Percentiles rank a stretch among this genome's conserved stretches.
Conservation (phyloP, 2,113 vertebrate species). For the Paramormyrops kingsleyae region DNA sequence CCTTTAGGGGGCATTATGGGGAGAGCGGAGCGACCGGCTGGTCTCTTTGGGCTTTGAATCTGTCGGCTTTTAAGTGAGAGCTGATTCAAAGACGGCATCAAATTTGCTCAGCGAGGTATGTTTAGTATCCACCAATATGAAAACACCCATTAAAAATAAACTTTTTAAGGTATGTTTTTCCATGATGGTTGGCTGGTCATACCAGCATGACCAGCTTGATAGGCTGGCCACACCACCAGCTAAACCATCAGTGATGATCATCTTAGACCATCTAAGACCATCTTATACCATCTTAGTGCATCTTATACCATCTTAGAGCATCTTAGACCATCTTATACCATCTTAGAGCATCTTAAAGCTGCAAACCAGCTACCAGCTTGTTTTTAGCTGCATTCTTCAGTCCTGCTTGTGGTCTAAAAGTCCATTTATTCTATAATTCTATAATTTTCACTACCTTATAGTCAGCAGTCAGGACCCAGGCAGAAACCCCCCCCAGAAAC, state of each 20-base stretch:
- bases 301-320: too few relatives aligned
- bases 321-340: neutral
- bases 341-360: neutral
- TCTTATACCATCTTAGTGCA: too few relatives aligned
- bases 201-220: too few relatives aligned
- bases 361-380: neutral
- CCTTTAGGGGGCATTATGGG: neutral
- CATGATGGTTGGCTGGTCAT: neutral
- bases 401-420: neutral
- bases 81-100: neutral
- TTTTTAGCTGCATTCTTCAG: neutral
- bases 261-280: too few relatives aligned
- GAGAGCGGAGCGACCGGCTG: neutral
- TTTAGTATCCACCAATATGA: neutral
- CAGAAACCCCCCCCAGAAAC: neutral
- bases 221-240: too few relatives aligned
- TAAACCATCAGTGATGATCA: too few relatives aligned
- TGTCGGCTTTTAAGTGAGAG: neutral
- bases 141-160: neutral
- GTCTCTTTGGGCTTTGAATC: neutral
- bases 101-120: neutral
- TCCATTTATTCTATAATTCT: neutral
- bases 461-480: neutral
- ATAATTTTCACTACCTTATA: neutral
- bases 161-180: neutral